These are phyloP conservation scores for Campaea margaritaria DNA, from an alignment of 2,888 invertebrate genomes.

Conservation along the genomic window DNA sequence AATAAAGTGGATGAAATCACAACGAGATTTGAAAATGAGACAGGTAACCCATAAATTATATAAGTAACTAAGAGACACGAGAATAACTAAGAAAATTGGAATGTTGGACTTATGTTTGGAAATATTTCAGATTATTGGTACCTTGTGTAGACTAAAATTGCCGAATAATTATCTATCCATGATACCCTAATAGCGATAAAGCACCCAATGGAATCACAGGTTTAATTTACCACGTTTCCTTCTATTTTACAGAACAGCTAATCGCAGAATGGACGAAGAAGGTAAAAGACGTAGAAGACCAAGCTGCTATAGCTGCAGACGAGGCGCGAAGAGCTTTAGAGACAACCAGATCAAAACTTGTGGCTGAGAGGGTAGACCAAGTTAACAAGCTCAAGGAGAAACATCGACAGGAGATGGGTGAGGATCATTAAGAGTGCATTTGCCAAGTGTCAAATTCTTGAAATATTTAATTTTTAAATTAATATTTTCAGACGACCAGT, in stretches of 20 bases:
- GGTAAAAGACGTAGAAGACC: conserved; percentile 64
- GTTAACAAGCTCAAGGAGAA: conserved; percentile 82
- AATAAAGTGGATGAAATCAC: conserved; percentile 89
- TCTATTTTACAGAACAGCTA: conserved; percentile 59
- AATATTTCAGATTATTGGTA: too few relatives aligned
- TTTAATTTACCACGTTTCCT: not conserved
- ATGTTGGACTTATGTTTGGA: too few relatives aligned
- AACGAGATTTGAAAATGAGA: conserved; percentile 87
- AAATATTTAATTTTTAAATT: too few relatives aligned
- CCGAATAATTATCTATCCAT: too few relatives aligned
- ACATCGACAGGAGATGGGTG: conserved; percentile 87
- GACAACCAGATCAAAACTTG: conserved; percentile 63
- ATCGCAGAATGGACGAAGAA: conserved; percentile 75
- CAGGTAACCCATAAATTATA: conserved; percentile 82
- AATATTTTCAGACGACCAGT: conserved; percentile 84
- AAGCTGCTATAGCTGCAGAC: conserved; percentile 67
- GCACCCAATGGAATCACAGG: too few relatives aligned
- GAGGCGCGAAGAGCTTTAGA: conserved; percentile 74
- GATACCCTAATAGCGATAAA: too few relatives aligned
- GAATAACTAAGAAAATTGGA: too few relatives aligned
- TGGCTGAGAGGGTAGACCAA: conserved; percentile 71
- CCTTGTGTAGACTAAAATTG: too few relatives aligned
- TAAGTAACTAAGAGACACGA: too few relatives aligned
- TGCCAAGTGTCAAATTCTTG: too few relatives aligned
- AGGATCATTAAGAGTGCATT: too few relatives aligned